Base-by-base conservation (phyloP, 2,888 invertebrate species). In the Pseudococcus viburni region DNA sequence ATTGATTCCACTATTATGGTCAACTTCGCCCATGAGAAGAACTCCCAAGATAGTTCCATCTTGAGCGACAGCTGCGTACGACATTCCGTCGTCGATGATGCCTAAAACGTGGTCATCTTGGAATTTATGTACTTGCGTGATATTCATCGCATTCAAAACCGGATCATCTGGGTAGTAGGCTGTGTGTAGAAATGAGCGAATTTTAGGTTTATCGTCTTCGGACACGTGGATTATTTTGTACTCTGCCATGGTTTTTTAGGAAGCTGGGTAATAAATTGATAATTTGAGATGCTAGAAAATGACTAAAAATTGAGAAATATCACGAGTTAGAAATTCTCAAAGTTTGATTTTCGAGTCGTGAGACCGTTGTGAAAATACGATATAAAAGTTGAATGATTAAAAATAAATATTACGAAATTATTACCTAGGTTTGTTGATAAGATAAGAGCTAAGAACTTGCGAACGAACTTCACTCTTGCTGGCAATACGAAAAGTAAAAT, bases 151-250 rank as follows among this genome's bases (percentile, higher is more conserved):
- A 8, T 42, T 68, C 33, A 86, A 33, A 42, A 86, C 86, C 2
- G 86, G 86, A 68, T 86, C 86, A 86, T 86, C 86, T 6, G 86
- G 64, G 33, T 64, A 86, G 19, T 86, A 86, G 42, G 59, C 64
- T 17, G 8, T 4, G 33, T 86, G 64, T 46, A 86, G 42, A n/a
- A 86, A 86, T 5, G 11, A 12, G 5, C 86, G 42, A 26, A 86
- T 55, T 46, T n/a, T 64, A 8, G 33, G 59, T 26, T 86, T 68
- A 11, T 86, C 86, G 0, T 68, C 46, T 11, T 9, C 0, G 0
- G 80, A 46, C 0, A 83, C 42, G 11, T 46, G 26, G 19, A 46
- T 42, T 19, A 83, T 46, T 83, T 46, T 83, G 46, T 46, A 83
- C 0, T 83, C 19, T 6, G 19, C 46, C 80, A 83, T 83, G 9